Conservation (phyloP, 2,888 invertebrate species). For the Lasioglossum lativentre region DNA sequence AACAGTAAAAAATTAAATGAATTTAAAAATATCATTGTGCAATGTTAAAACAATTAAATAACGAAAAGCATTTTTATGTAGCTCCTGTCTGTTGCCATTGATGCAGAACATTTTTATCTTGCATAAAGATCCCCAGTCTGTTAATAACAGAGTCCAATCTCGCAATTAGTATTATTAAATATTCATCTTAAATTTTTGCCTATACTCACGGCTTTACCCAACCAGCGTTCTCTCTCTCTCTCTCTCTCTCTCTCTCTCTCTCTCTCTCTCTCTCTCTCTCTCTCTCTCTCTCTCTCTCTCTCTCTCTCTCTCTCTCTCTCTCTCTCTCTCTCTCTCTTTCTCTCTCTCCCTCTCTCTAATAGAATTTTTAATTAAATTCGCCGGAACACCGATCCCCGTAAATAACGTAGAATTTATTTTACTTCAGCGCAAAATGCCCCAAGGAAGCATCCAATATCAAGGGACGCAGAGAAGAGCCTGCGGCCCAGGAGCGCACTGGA, state of each 20-base stretch:
- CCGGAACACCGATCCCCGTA: background rate
- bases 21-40: background rate
- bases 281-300: background rate
- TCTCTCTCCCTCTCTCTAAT: background rate
- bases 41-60: background rate
- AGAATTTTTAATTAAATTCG: slow-evolving; percentile 21
- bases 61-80: background rate
- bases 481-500: slow-evolving; percentile 92
- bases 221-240: background rate
- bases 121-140: background rate
- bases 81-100: too few relatives aligned
- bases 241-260: background rate
- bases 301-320: background rate
- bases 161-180: background rate
- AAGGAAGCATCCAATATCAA: slow-evolving; percentile 83
- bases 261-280: background rate
- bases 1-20: background rate
- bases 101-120: background rate
- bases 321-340: background rate
- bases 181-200: background rate
- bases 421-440: slow-evolving; percentile 80
- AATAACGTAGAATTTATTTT: slow-evolving; percentile 49
- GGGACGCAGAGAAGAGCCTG: slow-evolving; percentile 83
- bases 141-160: background rate
- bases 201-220: background rate